phyloP scores from a whole-genome alignment of 2,888 invertebrate genomes.

The Polylopha cassiicola region DNA sequence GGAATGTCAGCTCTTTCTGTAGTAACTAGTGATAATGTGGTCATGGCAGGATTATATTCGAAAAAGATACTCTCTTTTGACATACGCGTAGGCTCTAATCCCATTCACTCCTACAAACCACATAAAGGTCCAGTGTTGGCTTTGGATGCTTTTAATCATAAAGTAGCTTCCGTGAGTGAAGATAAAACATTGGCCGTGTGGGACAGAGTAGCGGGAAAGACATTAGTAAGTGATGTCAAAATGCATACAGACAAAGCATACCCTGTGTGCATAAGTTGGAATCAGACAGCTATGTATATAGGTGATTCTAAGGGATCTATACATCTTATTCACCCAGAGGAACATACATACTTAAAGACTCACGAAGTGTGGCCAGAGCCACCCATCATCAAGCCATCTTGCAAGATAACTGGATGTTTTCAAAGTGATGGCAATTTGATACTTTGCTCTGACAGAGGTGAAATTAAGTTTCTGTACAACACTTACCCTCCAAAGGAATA shows the following conservation, averaged over 20 bases:
- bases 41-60: conserved; percentile 76
- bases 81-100: conserved; percentile 54
- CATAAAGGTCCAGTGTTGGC: conserved; percentile 75
- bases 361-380: conserved; percentile 61
- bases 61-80: conserved; percentile 75
- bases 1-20: conserved; percentile 75
- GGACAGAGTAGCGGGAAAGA: conserved; percentile 72
- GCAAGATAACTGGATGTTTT: conserved; percentile 61
- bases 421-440: conserved; percentile 62
- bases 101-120: conserved; percentile 61
- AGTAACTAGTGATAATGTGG: conserved; percentile 59
- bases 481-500: conserved; percentile 62
- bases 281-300: conserved; percentile 56
- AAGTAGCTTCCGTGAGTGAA: conserved; percentile 77
- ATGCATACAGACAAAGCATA: conserved; percentile 59
- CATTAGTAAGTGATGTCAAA: conserved; percentile 53
- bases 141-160: conserved; percentile 52
- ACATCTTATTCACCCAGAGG: conserved; percentile 60
- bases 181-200: conserved; percentile 76
- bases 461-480: conserved; percentile 67
- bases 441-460: conserved; percentile 65
- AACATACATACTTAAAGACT: conserved; percentile 43
- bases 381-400: conserved; percentile 47
- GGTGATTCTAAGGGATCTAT: conserved; percentile 67
- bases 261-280: conserved; percentile 64